Conservation (phyloP, 2,113 vertebrate species). For the Pycnonotus jocosus region DNA sequence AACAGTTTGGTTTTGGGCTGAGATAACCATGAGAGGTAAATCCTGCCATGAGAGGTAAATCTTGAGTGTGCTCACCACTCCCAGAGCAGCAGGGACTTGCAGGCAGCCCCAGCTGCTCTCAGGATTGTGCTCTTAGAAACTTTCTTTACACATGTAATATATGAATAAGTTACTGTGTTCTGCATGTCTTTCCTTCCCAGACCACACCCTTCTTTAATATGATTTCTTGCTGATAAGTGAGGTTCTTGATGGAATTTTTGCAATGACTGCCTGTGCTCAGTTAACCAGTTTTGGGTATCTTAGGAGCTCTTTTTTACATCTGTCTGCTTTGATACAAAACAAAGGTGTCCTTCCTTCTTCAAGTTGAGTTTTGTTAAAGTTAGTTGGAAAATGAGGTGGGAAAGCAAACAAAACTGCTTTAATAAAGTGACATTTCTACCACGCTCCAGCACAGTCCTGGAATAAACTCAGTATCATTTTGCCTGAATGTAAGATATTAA, state of each 20-base stretch:
- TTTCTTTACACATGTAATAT: neutral
- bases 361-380: neutral
- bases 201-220: neutral
- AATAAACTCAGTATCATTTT: neutral
- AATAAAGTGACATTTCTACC: neutral
- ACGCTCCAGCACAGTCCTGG: neutral
- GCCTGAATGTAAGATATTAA: neutral
- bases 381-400: neutral
- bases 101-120: neutral
- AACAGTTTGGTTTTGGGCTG: conserved; percentile 32
- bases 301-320: neutral
- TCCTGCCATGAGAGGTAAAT: neutral
- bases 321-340: neutral
- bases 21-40: neutral
- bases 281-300: neutral
- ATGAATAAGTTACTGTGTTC: neutral
- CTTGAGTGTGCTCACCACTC: neutral
- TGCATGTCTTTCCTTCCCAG: neutral
- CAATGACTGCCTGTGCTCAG: neutral
- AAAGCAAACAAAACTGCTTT: neutral
- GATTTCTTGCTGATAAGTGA: neutral
- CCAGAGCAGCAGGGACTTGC: neutral
- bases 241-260: neutral
- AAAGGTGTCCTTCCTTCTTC: neutral
- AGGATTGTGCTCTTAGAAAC: neutral